Base-by-base conservation (phyloP, 2,113 vertebrate genomes). In the Clarias batrachus region DNA sequence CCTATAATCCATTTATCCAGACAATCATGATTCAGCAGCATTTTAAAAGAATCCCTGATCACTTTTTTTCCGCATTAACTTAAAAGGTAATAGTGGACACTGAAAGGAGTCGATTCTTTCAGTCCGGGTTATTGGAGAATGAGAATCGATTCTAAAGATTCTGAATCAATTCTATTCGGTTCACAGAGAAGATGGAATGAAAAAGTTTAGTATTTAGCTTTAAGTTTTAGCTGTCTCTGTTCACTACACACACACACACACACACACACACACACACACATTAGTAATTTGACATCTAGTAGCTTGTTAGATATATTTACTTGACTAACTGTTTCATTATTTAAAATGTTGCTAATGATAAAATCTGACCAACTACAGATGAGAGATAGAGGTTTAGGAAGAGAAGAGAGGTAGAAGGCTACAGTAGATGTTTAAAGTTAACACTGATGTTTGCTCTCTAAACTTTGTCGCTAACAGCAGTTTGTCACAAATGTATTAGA, bases 121-220 rank as follows among this genome's bases (percentile, higher is more conserved):
- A 54, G 11, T 25, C 6, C 0, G 41, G 9, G 21, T 21, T 1
- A 0, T 48, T 13, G 21, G 41, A 21, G 54, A 77, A 23, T 2
- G 41, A 25, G 74, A 77, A 57, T 76, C 73, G 73, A n/a, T 54
- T 74, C 70, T 10, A 74, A 77, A 14, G 48, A 77, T 54, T 77
- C 73, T 1, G 74, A 78, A 78, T 78, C 48, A 78, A 52, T n/a
- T n/a, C 23, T 41, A 48, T 52, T n/a, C 73, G 25, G n/a, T 14
- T 78, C 52, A 56, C 14, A 27, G 8, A 27, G 25, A 77, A 11
- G 30, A 74, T 0, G 25, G 37, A 12, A 14, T 30, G 1, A 12
- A 4, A 76, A 48, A 8, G 48, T 48, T 48, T 27, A 56, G 25
- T 52, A 23, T 41, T 41, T 41, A 41, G 41, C 6, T 6, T 41